These are phyloP conservation scores for Eremophila alpestris DNA, from an alignment of 2,797 vertebrate species.

Conservation along the genomic window DNA sequence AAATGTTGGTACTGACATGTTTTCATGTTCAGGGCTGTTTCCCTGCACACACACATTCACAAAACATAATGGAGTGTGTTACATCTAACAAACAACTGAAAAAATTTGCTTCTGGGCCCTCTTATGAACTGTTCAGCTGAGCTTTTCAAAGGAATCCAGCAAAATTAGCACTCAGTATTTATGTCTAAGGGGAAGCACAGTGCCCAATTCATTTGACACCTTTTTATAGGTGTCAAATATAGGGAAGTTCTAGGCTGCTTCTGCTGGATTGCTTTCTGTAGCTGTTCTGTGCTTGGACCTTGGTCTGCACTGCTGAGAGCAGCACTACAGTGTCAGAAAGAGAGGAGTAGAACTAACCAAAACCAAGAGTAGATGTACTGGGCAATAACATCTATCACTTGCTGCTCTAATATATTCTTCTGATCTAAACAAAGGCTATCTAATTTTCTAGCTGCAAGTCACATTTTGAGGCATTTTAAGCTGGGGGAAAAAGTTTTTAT, in stretches of 20 bases:
- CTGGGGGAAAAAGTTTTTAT: not conserved
- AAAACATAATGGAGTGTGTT: accelerated
- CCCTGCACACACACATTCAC: not conserved
- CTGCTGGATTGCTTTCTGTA: not conserved
- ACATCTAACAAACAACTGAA: not conserved
- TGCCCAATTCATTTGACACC: not conserved
- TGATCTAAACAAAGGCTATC: not conserved
- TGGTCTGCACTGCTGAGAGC: not conserved
- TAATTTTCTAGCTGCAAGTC: not conserved
- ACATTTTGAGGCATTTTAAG: not conserved
- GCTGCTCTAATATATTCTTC: not conserved
- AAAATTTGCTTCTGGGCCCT: not conserved
- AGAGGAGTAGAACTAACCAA: not conserved
- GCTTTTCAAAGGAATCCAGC: not conserved
- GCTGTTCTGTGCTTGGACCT: not conserved
- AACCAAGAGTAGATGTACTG: not conserved
- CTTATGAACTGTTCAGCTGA: not conserved
- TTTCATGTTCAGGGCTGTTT: not conserved
- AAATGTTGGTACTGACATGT: not conserved
- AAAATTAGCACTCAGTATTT: not conserved
- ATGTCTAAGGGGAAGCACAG: not conserved
- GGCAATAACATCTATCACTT: not conserved
- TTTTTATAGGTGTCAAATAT: no score
- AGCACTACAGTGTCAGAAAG: not conserved
- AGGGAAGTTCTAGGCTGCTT: not conserved